phyloP scores from a whole-genome alignment of 2,888 invertebrate genomes.

The Bursaphelenchus okinawaensis region DNA sequence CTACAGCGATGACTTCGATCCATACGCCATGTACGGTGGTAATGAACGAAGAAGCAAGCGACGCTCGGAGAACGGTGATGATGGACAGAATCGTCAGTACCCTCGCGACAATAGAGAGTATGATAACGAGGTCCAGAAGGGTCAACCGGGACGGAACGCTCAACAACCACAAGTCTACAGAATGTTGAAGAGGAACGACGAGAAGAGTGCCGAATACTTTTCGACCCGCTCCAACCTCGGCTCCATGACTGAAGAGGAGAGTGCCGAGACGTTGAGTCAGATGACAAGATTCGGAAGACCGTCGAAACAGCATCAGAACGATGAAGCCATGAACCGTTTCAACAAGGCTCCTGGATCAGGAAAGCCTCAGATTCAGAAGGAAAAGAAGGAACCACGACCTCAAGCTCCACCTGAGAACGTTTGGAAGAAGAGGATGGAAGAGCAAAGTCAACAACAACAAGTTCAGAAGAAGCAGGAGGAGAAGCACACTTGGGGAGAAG shows the following conservation, averaged over 20 bases:
- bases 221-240: slow-evolving; percentile 27
- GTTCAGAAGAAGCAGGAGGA: slow-evolving; percentile 9
- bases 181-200: slow-evolving; percentile 33
- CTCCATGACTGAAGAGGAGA: slow-evolving; percentile 2
- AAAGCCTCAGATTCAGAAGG: slow-evolving; percentile 4
- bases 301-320: not conserved
- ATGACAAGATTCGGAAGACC: not conserved
- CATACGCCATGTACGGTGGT: not conserved
- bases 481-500: slow-evolving; percentile 4
- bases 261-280: not conserved
- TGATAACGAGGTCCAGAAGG: not conserved
- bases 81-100: not conserved
- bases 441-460: slow-evolving; percentile 25
- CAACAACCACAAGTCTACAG: slow-evolving; percentile 26
- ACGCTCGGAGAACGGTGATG: not conserved
- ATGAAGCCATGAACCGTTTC: slow-evolving; percentile 10
- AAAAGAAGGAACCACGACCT: not conserved
- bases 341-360: slow-evolving; percentile 20
- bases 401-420: slow-evolving; percentile 38
- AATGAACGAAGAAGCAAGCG: slow-evolving; percentile 4
- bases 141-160: not conserved
- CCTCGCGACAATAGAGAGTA: not conserved
- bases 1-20: slow-evolving; percentile 11
- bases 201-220: slow-evolving; percentile 32
- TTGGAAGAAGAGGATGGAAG: slow-evolving; percentile 53